Evolutionary conservation across 2,888 invertebrate species (phyloP), one percentile per base, ranked within the genome.

Genomic region (Volucella inflata): DNA sequence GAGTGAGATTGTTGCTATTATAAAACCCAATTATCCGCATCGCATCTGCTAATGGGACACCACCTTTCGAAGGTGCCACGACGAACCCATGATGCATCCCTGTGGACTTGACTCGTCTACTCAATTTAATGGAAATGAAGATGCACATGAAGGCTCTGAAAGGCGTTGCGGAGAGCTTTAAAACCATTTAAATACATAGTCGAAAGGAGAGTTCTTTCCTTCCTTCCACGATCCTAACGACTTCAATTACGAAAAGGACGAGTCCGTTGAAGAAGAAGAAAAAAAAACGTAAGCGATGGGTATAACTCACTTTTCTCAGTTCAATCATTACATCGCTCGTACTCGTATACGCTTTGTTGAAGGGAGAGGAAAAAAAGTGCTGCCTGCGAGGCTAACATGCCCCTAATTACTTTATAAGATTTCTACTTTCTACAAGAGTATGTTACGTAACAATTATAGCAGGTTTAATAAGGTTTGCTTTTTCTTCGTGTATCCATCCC

Each of bases 381-480:
- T 80, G 80, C 74, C 84, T 84, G 75, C 51, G 55, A 71, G 80
- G 80, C 75, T 80, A 80, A 84, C 84, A 84, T 70, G 80, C 65
- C 71, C 75, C 84, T 84, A 84, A 84, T 84, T 84, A 84, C 84
- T 84, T 84, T 84, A 84, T 80, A 84, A 80, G 84, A 75, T 71
- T 79, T 80, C 71, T 75, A 80, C 75, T 74, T 65, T 59, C 70
- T 50, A 46, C 60, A 65, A 65, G 30, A 30, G 79, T 68, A 83
- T 68, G 74, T 74, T 79, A 44, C 65, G 83, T 46, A 75, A 84
- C 79, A 80, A 80, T 80, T 79, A 79, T 75, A 74, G 57, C 83
- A 79, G 74, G 62, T 84, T 84, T 84, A 84, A 84, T 84, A 75
- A 84, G 83, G 80, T 84, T 84, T 84, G 79, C 30, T 71, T 84